These are phyloP conservation scores for Uloborus diversus DNA, from an alignment of 1,140 invertebrate genomes.

Conservation along the genomic window DNA sequence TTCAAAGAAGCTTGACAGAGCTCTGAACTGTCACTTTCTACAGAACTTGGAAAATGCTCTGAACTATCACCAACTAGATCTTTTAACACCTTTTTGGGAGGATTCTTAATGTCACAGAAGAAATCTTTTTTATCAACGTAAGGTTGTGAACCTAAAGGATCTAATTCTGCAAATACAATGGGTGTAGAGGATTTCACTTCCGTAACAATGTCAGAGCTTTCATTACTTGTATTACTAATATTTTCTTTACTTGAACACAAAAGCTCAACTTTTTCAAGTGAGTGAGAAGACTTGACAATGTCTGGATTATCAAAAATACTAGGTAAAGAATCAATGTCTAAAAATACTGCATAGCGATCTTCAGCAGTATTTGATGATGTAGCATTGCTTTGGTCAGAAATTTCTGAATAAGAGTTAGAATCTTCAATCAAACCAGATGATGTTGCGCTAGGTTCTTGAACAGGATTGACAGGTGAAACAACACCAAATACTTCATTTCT, in stretches of 20 bases:
- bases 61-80: constrained; percentile 72
- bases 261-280: neutral
- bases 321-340: constrained; percentile 46
- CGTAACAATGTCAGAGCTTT: neutral
- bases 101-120: constrained; percentile 92
- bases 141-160: constrained; percentile 87
- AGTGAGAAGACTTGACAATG: neutral
- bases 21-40: constrained; percentile 58
- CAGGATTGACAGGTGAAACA: neutral
- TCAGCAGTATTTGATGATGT: neutral
- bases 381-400: neutral
- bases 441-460: neutral
- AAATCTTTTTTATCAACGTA: constrained; percentile 95
- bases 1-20: neutral
- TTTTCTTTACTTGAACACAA: neutral
- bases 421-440: neutral
- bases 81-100: constrained; percentile 88
- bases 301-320: constrained; percentile 55
- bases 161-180: constrained; percentile 86
- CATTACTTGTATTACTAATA: neutral
- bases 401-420: neutral
- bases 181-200: constrained; percentile 67
- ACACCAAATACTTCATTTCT: constrained; percentile 4
- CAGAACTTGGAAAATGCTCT: neutral
- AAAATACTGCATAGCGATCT: constrained; percentile 57